Evolutionary conservation across 2,113 vertebrate species (phyloP).

Genomic region (Climacteris rufus): DNA sequence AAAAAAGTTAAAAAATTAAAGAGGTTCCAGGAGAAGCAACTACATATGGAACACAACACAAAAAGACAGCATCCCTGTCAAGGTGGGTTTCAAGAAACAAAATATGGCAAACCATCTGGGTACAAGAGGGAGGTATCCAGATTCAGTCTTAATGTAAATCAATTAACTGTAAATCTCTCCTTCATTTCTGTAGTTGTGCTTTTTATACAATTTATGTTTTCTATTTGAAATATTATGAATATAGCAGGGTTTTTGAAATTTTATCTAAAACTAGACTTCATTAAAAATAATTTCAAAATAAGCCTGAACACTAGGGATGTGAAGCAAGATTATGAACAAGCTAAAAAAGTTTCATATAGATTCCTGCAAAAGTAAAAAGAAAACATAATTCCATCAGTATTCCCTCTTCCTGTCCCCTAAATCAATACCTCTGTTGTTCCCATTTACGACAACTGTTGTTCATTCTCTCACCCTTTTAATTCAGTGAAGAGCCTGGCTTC

Average conservation of each 20-base stretch:
- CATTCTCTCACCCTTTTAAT: not conserved
- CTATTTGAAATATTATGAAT: not conserved
- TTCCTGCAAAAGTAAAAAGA: not conserved
- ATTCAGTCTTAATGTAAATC: not conserved
- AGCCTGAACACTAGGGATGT: not conserved
- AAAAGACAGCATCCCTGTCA: not conserved
- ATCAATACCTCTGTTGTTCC: not conserved
- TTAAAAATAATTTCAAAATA: not conserved
- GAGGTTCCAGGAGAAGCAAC: not conserved
- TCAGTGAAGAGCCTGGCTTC: not conserved
- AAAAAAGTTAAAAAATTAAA: not conserved
- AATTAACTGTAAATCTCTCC: not conserved
- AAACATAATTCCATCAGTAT: not conserved
- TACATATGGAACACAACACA: not conserved
- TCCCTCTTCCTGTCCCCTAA: not conserved
- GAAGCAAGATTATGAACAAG: not conserved
- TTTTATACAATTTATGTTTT: not conserved
- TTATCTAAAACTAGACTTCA: not conserved
- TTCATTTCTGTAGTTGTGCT: not conserved
- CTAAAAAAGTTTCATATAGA: not conserved
- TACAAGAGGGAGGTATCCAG: not conserved
- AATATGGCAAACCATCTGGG: not conserved
- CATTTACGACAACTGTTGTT: not conserved
- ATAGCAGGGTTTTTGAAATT: not conserved
- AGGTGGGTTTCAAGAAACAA: not conserved